Conservation (phyloP, 2,888 invertebrate species). For the Caradrina kadenii region DNA sequence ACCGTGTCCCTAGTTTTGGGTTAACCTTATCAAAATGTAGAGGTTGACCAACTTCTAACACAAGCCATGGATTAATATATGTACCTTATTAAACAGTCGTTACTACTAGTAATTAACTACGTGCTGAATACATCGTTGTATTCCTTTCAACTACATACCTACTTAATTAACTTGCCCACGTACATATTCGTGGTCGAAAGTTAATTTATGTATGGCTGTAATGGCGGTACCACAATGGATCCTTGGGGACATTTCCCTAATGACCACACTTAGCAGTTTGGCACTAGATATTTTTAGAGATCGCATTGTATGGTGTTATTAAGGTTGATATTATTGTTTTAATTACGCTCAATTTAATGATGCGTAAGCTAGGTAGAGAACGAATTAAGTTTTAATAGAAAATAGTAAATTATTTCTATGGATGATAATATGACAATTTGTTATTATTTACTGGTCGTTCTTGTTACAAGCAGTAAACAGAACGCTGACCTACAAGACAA, state of each 20-base stretch:
- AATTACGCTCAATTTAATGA: neutral
- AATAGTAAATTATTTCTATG: neutral
- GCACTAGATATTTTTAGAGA: slow-evolving; percentile 2
- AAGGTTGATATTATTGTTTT: slow-evolving; percentile 6
- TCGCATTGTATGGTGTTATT: slow-evolving; percentile 18
- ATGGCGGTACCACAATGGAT: slow-evolving; percentile 35
- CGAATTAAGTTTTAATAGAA: neutral
- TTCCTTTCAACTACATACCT: slow-evolving; percentile 36
- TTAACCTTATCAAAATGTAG: slow-evolving; percentile 4
- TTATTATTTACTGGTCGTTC: slow-evolving; percentile 6
- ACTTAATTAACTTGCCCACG: slow-evolving; percentile 45
- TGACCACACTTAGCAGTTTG: slow-evolving; percentile 20
- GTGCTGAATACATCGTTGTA: slow-evolving; percentile 29
- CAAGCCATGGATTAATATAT: slow-evolving; percentile 18
- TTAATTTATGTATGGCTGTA: slow-evolving; percentile 47
- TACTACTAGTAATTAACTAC: slow-evolving; percentile 28
- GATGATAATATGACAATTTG: neutral
- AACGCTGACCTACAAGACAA: slow-evolving; percentile 33
- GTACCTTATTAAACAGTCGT: slow-evolving; percentile 7
- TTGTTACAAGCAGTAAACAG: slow-evolving; percentile 27
- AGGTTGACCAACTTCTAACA: slow-evolving; percentile 9
- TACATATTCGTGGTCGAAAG: slow-evolving; percentile 35
- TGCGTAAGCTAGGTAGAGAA: neutral
- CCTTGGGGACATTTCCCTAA: slow-evolving; percentile 43
- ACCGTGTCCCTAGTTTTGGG: neutral